Evolutionary conservation across 1,140 invertebrate species (phyloP), one percentile per base, ranked within the genome.

Genomic region (Apis florea): DNA sequence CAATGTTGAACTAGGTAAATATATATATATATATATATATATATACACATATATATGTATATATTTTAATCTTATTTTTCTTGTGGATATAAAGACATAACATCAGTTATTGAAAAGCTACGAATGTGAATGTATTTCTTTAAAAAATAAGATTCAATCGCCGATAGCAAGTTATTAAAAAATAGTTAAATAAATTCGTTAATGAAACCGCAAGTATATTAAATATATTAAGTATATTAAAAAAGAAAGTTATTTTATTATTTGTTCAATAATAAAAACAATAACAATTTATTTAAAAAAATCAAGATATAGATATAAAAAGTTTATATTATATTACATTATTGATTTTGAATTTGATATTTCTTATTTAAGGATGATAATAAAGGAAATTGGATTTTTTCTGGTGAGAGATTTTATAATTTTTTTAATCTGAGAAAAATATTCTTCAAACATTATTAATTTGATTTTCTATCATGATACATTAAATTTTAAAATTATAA

Each of bases 391-490:
- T 31, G 61, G 61, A 12, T 66, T 80, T 19, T 66, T 80, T 12
- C 17, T 73, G 78, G 78, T 80, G 19, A 74, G 19, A 74, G 71
- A 74, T 12, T 51, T 21, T 80, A 56, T 49, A n/a, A 58, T 49
- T 69, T 5, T 21, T 58, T 49, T 49, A 13, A 58, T 24, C 24
- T 1, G 0, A 21, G 56, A 12, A 1, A 17, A 49, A 17, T 21
- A 66, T 49, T 49, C 1, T 63, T 19, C 5, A 10, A 24, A 17
- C 19, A 17, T n/a, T 21, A 24, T 68, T 31, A 40, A 6, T n/a
- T 31, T 12, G 11, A 21, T 19, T 11, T 40, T 63, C 5, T 66
- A 64, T 11, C 6, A n/a, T 17, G 21, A 6, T 2, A 17, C 24
- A 47, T 1, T 15, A 24, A 51, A 49, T 21, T 17, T 17, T 1